A percentile compares a stretch with the other conserved stretches of the same genome.
These are phyloP conservation scores for Cacatua alba DNA, from an alignment of 2,113 vertebrate species.

Conservation along the genomic window DNA sequence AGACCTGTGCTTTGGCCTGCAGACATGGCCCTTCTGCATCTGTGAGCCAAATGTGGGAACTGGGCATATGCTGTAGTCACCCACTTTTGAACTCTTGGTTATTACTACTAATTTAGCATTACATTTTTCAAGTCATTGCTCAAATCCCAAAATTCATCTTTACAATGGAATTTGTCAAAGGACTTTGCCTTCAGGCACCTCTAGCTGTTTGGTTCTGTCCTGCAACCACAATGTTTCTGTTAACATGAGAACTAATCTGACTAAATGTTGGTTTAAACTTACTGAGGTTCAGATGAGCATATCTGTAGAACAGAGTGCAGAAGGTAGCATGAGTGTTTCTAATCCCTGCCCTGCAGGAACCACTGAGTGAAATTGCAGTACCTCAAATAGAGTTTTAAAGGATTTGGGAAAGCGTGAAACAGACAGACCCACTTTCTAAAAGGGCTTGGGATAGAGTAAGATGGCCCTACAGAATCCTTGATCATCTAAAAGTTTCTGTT, in stretches of 20 bases:
- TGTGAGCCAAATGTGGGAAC: neutral
- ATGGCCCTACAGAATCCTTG: neutral
- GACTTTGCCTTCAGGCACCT: neutral
- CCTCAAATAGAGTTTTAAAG: neutral
- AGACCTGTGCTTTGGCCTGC: neutral
- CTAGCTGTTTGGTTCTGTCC: constrained; percentile 11
- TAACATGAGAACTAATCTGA: neutral
- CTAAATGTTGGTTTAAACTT: neutral
- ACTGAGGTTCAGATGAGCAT: constrained; percentile 15
- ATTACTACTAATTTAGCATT: neutral
- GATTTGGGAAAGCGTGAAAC: neutral
- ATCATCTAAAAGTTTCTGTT: neutral
- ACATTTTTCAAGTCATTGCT: neutral
- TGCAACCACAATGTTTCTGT: neutral
- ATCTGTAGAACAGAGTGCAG: constrained; percentile 1
- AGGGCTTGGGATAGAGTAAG: neutral
- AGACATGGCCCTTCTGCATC: neutral
- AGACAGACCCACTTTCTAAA: neutral
- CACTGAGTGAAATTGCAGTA: neutral
- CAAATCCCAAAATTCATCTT: neutral
- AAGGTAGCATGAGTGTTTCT: neutral
- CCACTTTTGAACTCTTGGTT: neutral
- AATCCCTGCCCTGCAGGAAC: neutral
- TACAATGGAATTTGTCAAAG: neutral
- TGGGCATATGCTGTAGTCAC: neutral